A percentile compares a stretch with the other conserved stretches of the same genome.
phyloP scores from a whole-genome alignment of 2,888 invertebrate species.

The Fissipunctia ypsillon region DNA sequence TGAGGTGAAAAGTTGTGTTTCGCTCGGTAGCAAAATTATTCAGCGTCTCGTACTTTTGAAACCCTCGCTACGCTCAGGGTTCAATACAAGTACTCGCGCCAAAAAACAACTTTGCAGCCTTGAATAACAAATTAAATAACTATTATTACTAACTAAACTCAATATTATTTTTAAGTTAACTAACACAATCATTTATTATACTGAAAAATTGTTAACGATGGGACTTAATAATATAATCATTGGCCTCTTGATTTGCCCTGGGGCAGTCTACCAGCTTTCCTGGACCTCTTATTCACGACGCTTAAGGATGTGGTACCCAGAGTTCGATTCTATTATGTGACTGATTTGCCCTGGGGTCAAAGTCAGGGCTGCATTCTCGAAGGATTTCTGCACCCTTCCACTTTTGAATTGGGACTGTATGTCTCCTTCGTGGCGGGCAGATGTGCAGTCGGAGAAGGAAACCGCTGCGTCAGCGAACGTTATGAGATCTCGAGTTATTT shows the following conservation, averaged over 20 bases:
- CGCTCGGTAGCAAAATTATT: too few relatives aligned
- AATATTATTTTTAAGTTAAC: too few relatives aligned
- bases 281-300: slow-evolving; percentile 14
- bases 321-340: background rate
- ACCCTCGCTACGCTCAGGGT: too few relatives aligned
- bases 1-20: too few relatives aligned
- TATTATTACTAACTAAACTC: too few relatives aligned
- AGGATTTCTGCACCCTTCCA: background rate
- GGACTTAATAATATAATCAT: slow-evolving; percentile 18
- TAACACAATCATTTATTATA: too few relatives aligned
- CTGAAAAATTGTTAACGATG: too few relatives aligned
- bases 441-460: slow-evolving; percentile 6
- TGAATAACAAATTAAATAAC: too few relatives aligned
- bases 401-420: background rate
- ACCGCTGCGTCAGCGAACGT: slow-evolving; percentile 15
- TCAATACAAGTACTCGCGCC: too few relatives aligned
- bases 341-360: slow-evolving; percentile 22
- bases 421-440: background rate
- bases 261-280: background rate
- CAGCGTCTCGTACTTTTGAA: too few relatives aligned
- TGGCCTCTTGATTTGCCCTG: background rate
- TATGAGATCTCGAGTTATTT: background rate
- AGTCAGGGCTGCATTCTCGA: background rate
- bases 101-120: too few relatives aligned
- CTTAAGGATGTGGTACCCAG: slow-evolving; percentile 27